Evolutionary conservation across 2,797 vertebrate genomes (phyloP), one percentile per base, ranked within the genome.

Genomic region (Psittacula derbiana): DNA sequence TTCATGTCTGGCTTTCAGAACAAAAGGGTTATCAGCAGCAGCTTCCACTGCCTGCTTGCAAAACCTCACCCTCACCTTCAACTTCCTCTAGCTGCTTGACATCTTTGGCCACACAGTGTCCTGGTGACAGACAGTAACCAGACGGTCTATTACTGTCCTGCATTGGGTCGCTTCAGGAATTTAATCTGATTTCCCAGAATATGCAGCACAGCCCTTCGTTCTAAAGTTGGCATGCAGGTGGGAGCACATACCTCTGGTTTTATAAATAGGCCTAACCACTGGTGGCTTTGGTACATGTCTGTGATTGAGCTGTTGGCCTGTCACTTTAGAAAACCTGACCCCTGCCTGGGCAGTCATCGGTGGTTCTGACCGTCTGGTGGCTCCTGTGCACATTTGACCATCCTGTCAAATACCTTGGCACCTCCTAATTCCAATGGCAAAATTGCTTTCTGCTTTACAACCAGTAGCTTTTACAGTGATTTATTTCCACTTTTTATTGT

Each of bases 171-270:
- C 71, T 94, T 88, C 67, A 80, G 80, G 95, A 96, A 96, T 96
- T 91, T 87, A 86, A 96, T 96, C 95, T 64, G 70, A 75, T 95
- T 96, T 97, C 96, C 88, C 85, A 89, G 97, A 96, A 97, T 57
- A 89, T 0, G 4, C 76, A 90, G 70, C 27, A 91, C 79, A 79
- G 76, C n/a, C 19, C n/a, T 66, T 82, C 16, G 4, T 50, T 90
- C 87, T 89, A 87, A 95, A 96, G 73, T 38, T 92, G 93, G 90
- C 25, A 2, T n/a, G 73, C 67, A 96, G 94, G 93, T 96, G 67
- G 86, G 41, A 83, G 53, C 0, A 2, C 33, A 8, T 79, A 61
- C 53, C 65, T 82, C 65, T 19, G 25, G 33, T 58, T 83, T 88
- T 96, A 97, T 80, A 95, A 96, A 96, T 86, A 96, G 93, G 31